Evolutionary conservation across 2,888 invertebrate species (phyloP).

Genomic region (Sarcophaga caerulescens): DNA sequence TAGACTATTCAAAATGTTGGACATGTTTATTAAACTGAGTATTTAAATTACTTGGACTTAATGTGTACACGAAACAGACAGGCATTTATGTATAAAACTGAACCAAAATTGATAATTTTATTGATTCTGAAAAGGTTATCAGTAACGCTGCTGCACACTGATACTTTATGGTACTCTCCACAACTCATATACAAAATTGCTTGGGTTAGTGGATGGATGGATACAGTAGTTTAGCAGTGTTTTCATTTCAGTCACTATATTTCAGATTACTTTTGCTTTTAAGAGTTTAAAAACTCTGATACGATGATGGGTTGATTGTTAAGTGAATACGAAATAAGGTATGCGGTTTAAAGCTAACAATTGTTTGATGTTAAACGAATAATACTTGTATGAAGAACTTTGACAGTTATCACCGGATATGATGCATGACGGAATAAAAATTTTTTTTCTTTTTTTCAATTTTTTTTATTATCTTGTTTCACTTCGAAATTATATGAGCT

Average conservation of each 20-base stretch:
- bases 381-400: no score
- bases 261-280: background rate
- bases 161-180: background rate
- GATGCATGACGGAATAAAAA: no score
- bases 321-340: background rate
- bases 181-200: background rate
- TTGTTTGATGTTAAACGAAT: no score
- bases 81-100: constrained; percentile 45
- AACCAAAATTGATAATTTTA: constrained; percentile 63
- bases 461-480: no score
- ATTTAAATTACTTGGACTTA: constrained; percentile 46
- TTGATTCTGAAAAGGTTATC: constrained; percentile 57
- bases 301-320: background rate
- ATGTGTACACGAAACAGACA: background rate
- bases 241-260: background rate
- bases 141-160: background rate
- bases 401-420: no score
- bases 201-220: background rate
- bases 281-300: background rate
- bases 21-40: constrained; percentile 26
- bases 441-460: no score
- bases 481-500: no score
- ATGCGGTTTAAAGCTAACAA: background rate
- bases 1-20: constrained; percentile 71
- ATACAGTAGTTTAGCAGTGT: background rate